These are phyloP conservation scores for Anagrus nilaparvatae DNA, from an alignment of 1,140 invertebrate genomes.

Conservation along the genomic window DNA sequence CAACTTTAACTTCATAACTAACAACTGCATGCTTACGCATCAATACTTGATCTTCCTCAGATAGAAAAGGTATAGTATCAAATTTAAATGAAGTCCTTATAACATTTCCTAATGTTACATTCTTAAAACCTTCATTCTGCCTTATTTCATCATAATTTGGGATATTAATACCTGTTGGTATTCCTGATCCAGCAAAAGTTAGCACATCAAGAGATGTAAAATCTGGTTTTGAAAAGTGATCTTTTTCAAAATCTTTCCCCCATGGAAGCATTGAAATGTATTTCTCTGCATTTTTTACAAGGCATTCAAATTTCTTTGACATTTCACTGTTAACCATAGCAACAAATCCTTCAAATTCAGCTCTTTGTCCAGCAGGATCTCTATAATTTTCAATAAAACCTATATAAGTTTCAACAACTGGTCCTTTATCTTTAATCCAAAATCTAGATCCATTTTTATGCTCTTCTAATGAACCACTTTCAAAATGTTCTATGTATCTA, in stretches of 20 bases:
- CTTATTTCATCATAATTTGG: slow-evolving; percentile 96
- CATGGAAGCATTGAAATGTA: slow-evolving; percentile 78
- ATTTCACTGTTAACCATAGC: slow-evolving; percentile 91
- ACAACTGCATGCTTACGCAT: slow-evolving; percentile 61
- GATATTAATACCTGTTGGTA: slow-evolving; percentile 93
- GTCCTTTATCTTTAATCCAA: slow-evolving; percentile 91
- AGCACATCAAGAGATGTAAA: slow-evolving; percentile 95
- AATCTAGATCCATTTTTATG: slow-evolving; percentile 83
- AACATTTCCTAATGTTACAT: slow-evolving; percentile 91
- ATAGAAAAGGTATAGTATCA: slow-evolving; percentile 69
- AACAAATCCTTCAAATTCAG: slow-evolving; percentile 96
- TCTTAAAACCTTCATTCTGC: slow-evolving; percentile 92
- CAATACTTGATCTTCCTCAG: slow-evolving; percentile 59
- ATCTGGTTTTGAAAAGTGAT: slow-evolving; percentile 83
- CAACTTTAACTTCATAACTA: slow-evolving; percentile 78
- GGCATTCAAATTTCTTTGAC: slow-evolving; percentile 75
- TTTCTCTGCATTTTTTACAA: slow-evolving; percentile 74
- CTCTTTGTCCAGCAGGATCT: slow-evolving; percentile 84
- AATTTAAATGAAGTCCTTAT: slow-evolving; percentile 77
- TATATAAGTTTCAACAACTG: slow-evolving; percentile 87
- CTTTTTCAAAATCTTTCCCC: slow-evolving; percentile 82
- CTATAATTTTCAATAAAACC: slow-evolving; percentile 93
- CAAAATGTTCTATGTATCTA: slow-evolving; percentile 77
- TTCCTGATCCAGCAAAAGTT: slow-evolving; percentile 80
- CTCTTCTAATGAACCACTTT: slow-evolving; percentile 69